Conservation (phyloP, 2,113 vertebrate genomes). For the Telmatochromis sp. region DNA sequence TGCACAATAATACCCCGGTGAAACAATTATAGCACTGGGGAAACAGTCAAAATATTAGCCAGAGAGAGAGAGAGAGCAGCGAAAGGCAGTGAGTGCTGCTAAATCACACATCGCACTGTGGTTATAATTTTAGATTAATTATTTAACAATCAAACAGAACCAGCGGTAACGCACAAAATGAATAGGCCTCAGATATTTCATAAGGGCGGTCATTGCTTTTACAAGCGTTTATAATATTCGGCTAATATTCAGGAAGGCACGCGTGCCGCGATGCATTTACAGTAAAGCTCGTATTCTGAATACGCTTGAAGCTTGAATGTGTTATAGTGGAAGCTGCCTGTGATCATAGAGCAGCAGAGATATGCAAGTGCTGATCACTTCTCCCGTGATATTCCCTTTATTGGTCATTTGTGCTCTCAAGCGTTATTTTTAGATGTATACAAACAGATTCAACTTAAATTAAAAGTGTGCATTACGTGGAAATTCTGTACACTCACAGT, state of each 20-base stretch:
- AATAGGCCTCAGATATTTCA: background rate
- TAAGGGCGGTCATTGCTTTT: background rate
- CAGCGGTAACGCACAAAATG: background rate
- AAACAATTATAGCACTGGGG: constrained; percentile 30
- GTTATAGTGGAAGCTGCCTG: background rate
- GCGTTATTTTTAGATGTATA: background rate
- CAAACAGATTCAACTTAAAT: background rate
- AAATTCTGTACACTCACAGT: background rate
- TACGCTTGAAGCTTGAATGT: background rate
- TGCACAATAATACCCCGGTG: constrained; percentile 21
- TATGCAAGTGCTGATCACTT: background rate
- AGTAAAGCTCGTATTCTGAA: background rate
- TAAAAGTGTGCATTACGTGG: background rate
- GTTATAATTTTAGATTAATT: constrained; percentile 41
- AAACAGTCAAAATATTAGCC: constrained; percentile 34
- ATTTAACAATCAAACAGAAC: constrained; percentile 3
- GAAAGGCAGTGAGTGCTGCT: constrained; percentile 14
- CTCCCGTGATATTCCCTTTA: background rate
- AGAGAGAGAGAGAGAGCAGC: background rate
- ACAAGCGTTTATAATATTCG: background rate
- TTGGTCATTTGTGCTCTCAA: background rate
- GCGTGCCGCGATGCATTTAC: background rate
- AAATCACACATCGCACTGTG: constrained; percentile 23
- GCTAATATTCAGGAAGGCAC: background rate
- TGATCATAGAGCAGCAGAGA: background rate